Evolutionary conservation across 1,140 invertebrate genomes (phyloP), one percentile per base, ranked within the genome.

Genomic region (Trypoxylus dichotomus): DNA sequence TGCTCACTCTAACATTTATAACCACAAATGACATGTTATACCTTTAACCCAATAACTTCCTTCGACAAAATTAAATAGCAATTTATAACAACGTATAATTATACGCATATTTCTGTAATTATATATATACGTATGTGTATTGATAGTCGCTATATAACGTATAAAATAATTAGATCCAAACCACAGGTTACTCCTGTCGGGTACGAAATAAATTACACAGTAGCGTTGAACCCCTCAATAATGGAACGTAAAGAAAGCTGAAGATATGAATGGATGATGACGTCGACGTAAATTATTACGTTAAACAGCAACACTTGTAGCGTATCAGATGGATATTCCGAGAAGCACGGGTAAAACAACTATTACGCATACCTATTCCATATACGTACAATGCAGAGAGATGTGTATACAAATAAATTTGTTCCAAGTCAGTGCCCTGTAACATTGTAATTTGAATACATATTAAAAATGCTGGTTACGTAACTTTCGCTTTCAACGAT

Each of bases 371-470:
- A 68, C 19, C 27, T 68, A 68, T 68, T 13, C 60, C 15, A 37
- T 37, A 37, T 37, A 37, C 11, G 11, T 68, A 29, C 60, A 27
- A 10, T 68, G 24, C 19, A 54, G 24, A 54, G 24, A 68, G 60
- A 68, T 68, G 27, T 68, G 60, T 68, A 68, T 24, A 68, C 21
- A 68, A 68, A 68, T 68, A 68, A 68, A 68, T 68, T 68, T 68
- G 60, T 68, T 68, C 60, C 60, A 68, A 27, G 60, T 68, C 60
- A 68, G 7, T 68, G 60, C 60, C 60, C 60, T 68, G 60, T 29
- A 68, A 68, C 60, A 68, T 68, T 68, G 60, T 68, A 68, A 68
- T 68, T 68, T 68, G 24, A 24, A 68, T 68, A 68, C 60, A 68
- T 8, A 68, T 68, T 25, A 27, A 68, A 68, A 68, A 68, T 68